phyloP scores from a whole-genome alignment of 2,888 invertebrate species.

The Rambutsinella grinnellia region DNA sequence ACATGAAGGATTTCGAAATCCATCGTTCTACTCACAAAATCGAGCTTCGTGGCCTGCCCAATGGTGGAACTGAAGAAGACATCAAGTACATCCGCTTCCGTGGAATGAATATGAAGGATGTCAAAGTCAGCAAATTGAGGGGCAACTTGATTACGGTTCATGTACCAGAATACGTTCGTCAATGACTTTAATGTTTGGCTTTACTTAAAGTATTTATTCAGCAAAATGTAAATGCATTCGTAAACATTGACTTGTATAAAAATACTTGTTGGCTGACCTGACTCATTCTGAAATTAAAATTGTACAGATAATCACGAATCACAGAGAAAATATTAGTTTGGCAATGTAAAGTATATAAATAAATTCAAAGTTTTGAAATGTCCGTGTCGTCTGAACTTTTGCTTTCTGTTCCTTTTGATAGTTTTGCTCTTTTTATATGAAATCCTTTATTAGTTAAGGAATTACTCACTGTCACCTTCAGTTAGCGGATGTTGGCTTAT shows the following conservation, averaged over 20 bases:
- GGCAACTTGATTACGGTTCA: slow-evolving; percentile 30
- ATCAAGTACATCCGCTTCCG: slow-evolving; percentile 12
- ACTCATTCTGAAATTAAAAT: too few species aligned
- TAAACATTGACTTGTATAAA: too few species aligned
- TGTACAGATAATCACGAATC: too few species aligned
- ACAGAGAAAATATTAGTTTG: too few species aligned
- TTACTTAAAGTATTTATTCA: too few species aligned
- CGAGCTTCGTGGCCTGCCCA: slow-evolving; percentile 5
- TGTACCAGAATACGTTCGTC: slow-evolving; percentile 13
- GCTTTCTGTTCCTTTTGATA: background rate
- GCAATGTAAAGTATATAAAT: too few species aligned
- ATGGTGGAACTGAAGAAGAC: background rate
- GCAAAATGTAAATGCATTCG: too few species aligned
- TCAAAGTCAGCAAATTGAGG: slow-evolving; percentile 22
- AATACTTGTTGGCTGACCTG: too few species aligned
- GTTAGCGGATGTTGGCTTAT: slow-evolving; percentile 27
- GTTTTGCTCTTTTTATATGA: slow-evolving; percentile 8
- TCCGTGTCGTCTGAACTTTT: slow-evolving; percentile 4
- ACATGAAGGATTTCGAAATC: slow-evolving; percentile 22
- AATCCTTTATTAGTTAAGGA: slow-evolving; percentile 12
- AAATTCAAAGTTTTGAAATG: too few species aligned
- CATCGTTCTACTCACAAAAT: background rate
- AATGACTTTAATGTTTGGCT: too few species aligned
- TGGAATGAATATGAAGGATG: slow-evolving; percentile 1
- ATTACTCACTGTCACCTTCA: background rate